Evolutionary conservation across 2,888 invertebrate genomes (phyloP).

Genomic region (Tipula unca): DNA sequence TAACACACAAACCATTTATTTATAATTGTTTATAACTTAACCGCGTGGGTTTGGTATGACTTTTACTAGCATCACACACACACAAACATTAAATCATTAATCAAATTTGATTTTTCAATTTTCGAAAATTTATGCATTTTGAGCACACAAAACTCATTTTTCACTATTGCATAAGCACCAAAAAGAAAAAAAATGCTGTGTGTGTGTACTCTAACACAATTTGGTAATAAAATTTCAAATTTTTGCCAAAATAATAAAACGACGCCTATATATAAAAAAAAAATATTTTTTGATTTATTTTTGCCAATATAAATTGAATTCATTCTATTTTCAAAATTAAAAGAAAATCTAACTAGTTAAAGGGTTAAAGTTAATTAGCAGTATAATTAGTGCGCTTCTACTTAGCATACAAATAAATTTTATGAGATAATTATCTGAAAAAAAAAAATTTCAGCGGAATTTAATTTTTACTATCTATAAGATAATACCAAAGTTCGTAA

Average conservation of each 20-base stretch:
- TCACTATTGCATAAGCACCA: not conserved
- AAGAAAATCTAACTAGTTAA: not conserved
- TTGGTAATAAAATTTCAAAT: not conserved
- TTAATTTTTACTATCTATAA: not conserved
- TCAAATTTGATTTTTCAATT: not conserved
- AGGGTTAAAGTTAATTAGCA: not conserved
- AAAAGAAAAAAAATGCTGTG: not conserved
- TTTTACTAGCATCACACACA: not conserved
- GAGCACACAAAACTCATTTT: not conserved
- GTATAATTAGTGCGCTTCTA: not conserved
- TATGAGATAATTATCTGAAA: not conserved
- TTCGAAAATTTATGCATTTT: not conserved
- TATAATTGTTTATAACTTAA: not conserved
- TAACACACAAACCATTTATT: not conserved
- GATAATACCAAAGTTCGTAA: not conserved
- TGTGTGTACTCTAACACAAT: not conserved
- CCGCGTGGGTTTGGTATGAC: not conserved
- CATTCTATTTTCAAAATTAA: not conserved
- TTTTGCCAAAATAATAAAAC: not conserved
- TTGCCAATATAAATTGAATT: not conserved
- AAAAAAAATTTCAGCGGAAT: not conserved
- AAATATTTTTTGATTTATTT: not conserved
- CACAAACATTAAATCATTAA: not conserved
- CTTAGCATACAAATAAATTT: not conserved
- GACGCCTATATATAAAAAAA: not conserved